These are phyloP conservation scores for Meliscaeva auricollis DNA, from an alignment of 2,888 invertebrate genomes.

Conservation along the genomic window DNA sequence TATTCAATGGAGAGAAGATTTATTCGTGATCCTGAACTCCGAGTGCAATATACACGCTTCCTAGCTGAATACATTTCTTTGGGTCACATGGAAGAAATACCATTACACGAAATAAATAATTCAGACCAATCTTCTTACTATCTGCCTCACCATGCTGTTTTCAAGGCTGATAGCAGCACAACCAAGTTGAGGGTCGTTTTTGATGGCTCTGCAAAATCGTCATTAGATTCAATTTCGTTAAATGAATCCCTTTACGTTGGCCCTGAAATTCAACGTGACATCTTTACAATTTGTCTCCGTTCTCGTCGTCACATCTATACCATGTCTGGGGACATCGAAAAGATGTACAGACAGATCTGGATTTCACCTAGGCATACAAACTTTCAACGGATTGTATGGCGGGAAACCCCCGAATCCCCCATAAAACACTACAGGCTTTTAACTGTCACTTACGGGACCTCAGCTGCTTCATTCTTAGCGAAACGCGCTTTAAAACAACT, in stretches of 20 bases:
- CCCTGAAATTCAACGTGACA: conserved; percentile 48
- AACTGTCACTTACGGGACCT: conserved; percentile 59
- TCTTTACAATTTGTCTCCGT: conserved; percentile 32
- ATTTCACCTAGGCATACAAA: conserved; percentile 34
- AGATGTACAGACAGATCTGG: conserved; percentile 55
- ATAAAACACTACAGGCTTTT: conserved; percentile 37
- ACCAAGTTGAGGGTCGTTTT: conserved; percentile 50
- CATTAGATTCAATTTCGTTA: conserved; percentile 38
- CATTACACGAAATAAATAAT: conserved; percentile 15
- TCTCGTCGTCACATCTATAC: conserved; percentile 18
- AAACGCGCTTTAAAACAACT: conserved; percentile 63
- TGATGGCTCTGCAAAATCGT: conserved; percentile 7
- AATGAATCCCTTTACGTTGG: conserved; percentile 52
- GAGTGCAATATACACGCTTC: conserved; percentile 27
- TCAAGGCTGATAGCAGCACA: conserved; percentile 50
- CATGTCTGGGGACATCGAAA: conserved; percentile 49
- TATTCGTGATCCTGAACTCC: conserved; percentile 29
- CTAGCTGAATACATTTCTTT: conserved; percentile 46
- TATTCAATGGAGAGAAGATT: conserved; percentile 56
- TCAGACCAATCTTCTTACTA: conserved; percentile 12
- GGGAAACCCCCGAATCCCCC: conserved; percentile 3
- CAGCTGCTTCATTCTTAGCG: conserved; percentile 62
- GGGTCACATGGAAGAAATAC: conserved; percentile 49
- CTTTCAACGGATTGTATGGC: conserved; percentile 61
- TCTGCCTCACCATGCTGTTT: conserved; percentile 49